A percentile compares a stretch with the other conserved stretches of the same genome.
Conservation (phyloP, 2,888 invertebrate species). For the Sisyra terminalis region DNA sequence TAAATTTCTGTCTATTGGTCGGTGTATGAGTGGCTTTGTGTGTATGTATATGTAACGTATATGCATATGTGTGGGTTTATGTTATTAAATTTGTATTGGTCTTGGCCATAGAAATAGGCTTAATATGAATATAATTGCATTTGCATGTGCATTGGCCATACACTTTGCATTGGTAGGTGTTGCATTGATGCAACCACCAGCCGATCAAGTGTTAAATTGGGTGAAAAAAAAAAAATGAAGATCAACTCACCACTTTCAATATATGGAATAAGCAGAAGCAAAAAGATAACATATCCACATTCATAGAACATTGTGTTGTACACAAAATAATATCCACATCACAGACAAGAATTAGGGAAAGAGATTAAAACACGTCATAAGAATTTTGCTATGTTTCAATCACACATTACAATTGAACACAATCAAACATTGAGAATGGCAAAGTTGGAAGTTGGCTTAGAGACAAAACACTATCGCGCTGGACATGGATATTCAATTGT, state of each 20-base stretch:
- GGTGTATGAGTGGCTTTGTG: not conserved
- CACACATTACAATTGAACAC: conserved; percentile 35
- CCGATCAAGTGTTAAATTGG: too few relatives aligned
- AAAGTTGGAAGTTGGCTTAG: too few relatives aligned
- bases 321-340: conserved; percentile 19
- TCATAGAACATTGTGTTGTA: conserved; percentile 40
- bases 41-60: not conserved
- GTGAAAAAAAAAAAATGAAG: conserved; percentile 5
- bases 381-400: conserved; percentile 30
- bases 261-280: conserved; percentile 49
- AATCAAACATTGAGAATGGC: conserved; percentile 2
- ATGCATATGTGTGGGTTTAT: not conserved
- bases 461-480: too few relatives aligned
- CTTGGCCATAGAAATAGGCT: not conserved
- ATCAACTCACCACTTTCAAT: conserved; percentile 50
- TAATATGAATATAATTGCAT: not conserved
- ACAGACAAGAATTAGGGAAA: conserved; percentile 9
- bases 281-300: conserved; percentile 49
- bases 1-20: not conserved
- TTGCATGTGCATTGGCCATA: too few relatives aligned
- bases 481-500: too few relatives aligned
- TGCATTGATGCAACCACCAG: not conserved
- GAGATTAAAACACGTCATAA: conserved; percentile 15
- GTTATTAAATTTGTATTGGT: not conserved
- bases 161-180: not conserved